A percentile compares a stretch with the other conserved stretches of the same genome.
Evolutionary conservation across 1,140 invertebrate species (phyloP).

Genomic region (Leguminivora glycinivorella): DNA sequence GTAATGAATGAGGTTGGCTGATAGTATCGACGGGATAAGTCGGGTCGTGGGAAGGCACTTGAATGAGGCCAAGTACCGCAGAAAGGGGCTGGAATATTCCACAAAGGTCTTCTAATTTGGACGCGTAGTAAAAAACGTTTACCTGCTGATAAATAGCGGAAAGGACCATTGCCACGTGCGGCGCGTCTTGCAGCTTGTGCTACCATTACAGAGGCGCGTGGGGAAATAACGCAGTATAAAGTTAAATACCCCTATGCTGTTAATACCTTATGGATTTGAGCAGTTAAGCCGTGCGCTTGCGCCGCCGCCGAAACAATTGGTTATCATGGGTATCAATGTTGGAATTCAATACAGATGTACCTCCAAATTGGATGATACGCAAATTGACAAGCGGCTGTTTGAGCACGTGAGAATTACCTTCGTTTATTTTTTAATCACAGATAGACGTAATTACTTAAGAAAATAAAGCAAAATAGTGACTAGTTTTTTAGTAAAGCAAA

Average conservation of each 20-base stretch:
- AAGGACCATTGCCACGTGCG: conserved; percentile 73
- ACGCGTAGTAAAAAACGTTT: conserved; percentile 60
- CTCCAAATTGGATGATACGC: not conserved
- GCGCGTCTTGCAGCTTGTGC: conserved; percentile 51
- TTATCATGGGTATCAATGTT: not conserved
- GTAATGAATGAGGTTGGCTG: conserved; percentile 15
- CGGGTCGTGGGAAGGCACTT: conserved; percentile 45
- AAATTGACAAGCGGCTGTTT: not conserved
- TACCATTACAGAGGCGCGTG: conserved; percentile 3
- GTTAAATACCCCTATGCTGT: not conserved
- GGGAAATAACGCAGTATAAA: not conserved
- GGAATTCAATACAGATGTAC: not conserved
- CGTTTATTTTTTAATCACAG: too few species aligned
- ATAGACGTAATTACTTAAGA: too few species aligned
- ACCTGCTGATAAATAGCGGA: conserved; percentile 71
- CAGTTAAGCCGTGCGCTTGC: not conserved
- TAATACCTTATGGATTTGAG: not conserved
- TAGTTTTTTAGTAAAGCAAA: too few species aligned
- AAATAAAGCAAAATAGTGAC: too few species aligned
- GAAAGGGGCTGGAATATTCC: conserved; percentile 58
- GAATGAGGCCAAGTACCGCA: conserved; percentile 44
- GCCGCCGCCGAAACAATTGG: not conserved
- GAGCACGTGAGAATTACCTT: too few species aligned
- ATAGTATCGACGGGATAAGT: conserved; percentile 22
- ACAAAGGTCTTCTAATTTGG: conserved; percentile 51